phyloP scores from a whole-genome alignment of 23 tunicate species.

The Trididemnum nubilum region DNA sequence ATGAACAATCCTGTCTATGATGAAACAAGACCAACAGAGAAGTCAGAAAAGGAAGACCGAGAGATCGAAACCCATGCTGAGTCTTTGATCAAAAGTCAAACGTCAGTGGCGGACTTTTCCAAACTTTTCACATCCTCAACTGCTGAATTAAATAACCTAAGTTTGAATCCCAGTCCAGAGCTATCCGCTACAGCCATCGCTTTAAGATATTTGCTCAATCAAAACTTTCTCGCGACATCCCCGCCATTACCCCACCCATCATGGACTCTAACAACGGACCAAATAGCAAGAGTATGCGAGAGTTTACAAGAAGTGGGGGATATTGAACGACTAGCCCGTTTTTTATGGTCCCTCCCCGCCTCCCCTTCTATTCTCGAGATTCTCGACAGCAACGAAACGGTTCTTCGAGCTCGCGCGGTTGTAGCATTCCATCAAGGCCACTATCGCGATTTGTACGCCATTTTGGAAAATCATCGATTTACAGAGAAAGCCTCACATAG shows the following conservation, averaged over 20 bases:
- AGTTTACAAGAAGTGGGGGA: conserved; percentile 87
- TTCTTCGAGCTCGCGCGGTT: conserved; percentile 80
- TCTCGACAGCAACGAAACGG: conserved; percentile 72
- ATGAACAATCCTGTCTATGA: neutral
- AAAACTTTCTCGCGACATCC: conserved; percentile 29
- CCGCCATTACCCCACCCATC: conserved; percentile 56
- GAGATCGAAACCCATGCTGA: neutral
- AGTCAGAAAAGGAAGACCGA: no score
- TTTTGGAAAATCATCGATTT: conserved; percentile 85
- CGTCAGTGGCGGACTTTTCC: neutral
- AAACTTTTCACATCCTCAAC: neutral
- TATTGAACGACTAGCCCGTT: conserved; percentile 85
- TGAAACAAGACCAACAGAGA: no score
- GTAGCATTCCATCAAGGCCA: conserved; percentile 95
- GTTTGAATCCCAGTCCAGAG: conserved; percentile 43
- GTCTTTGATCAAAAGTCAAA: neutral
- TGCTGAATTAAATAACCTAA: neutral
- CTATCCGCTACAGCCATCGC: conserved; percentile 48
- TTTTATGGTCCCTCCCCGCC: conserved; percentile 96
- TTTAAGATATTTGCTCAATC: conserved; percentile 30
- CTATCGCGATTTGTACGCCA: conserved; percentile 78
- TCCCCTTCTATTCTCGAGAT: conserved; percentile 76
- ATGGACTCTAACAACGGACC: conserved; percentile 53
- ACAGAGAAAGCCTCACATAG: conserved; percentile 61
- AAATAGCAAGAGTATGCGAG: conserved; percentile 88